Evolutionary conservation across 2,797 vertebrate species (phyloP), one percentile per base, ranked within the genome.

Genomic region (Moxostoma hubbsi): DNA sequence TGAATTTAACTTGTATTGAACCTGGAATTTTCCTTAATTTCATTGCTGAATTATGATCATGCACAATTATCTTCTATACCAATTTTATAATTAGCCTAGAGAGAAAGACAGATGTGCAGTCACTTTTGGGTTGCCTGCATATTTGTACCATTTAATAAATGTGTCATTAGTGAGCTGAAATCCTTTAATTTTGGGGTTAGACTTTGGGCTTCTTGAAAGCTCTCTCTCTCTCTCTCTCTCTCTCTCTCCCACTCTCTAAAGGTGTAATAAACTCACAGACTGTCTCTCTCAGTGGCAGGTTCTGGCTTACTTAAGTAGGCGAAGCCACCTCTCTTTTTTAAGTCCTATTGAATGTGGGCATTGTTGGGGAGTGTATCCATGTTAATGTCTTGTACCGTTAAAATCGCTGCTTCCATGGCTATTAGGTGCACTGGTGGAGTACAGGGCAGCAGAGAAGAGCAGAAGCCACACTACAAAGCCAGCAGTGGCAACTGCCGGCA

Each of bases 351-450:
- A 93, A 91, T 87, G 90, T 89, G 82, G 84, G 85, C 91, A 90
- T 95, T 95, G 93, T 92, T 92, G 89, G 87, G 87, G 91, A 92
- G 91, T 90, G 88, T 90, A 86, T 90, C 93, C 93, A 91, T 93
- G 94, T 95, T 98, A 98, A 98, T 98, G 97, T 98, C 97, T 96
- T 99, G 98, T 98, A 99, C 96, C 98, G 96, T 99, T 97, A 96
- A 98, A 98, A 99, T 98, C 95, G 96, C 96, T 90, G 94, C 93
- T 95, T 97, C 98, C 96, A 98, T 99, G 98, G 97, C 96, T 98
- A 98, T 99, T 99, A 99, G 96, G 91, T 96, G 94, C 94, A 92
- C 92, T 94, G 96, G 96, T 96, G 97, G 95, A 96, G 95, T 97
- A 97, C 96, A 96, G 97, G 93, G 76, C 71, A 59, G 69, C 92